Evolutionary conservation across 1,140 invertebrate genomes (phyloP), one percentile per base, ranked within the genome.

Genomic region (Drosophila tropicalis): DNA sequence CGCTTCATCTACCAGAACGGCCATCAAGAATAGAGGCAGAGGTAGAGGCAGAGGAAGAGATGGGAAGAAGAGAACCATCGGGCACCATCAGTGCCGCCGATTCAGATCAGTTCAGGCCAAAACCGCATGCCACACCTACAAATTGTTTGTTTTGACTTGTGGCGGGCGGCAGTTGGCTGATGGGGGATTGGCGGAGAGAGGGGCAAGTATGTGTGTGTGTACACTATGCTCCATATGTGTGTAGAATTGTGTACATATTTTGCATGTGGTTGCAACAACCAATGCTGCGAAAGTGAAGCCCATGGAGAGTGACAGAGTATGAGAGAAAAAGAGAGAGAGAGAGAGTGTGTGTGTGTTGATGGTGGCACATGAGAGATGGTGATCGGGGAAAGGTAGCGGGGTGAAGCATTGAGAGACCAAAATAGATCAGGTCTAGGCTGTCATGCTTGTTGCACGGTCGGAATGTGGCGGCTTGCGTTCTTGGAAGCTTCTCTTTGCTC

Each of bases 341-440:
- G 12, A 39, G 36, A 36, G 22, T 7, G 17, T 41, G n/a, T n/a
- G n/a, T 22, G 34, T 65, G 58, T 17, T n/a, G 56, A 3, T 29
- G 29, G 29, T 29, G 62, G 36, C 12, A 4, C 4, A 13, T 39
- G 56, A 36, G 56, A 17, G 17, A 65, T 36, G 36, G 32, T 12
- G 22, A 61, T 9, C 9, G 6, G 54, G 51, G 7, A 5, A 54
- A 5, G 58, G 29, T 1, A 54, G 62, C 56, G 55, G 67, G 55
- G 47, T 62, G 40, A 54, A 64, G 62, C 62, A 73, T 56, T 62
- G 67, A 67, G 67, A 68, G 76, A 86, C 83, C 69, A 89, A 89
- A 89, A 89, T 89, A 89, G 85, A 90, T 89, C 85, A 85, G 85
- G 85, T 89, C 85, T 89, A 89, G 85, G 85, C 85, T 89, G 85